A percentile compares a stretch with the other conserved stretches of the same genome.
Conservation (phyloP, 1,140 invertebrate genomes). For the Neodiprion lecontei region DNA sequence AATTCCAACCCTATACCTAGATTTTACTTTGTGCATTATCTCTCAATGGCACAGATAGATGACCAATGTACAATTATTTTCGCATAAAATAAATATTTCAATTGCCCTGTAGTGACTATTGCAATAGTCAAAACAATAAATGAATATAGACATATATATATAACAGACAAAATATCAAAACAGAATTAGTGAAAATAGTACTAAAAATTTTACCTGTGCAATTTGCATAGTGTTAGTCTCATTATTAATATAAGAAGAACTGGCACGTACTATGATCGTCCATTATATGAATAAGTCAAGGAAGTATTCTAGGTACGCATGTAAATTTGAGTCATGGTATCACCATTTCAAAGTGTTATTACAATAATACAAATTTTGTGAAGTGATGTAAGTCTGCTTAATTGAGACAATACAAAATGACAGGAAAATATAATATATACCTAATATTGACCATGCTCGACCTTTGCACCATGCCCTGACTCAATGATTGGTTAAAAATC, state of each 20-base stretch:
- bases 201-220: too few species aligned
- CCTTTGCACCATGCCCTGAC: too few species aligned
- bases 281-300: background rate
- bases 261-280: background rate
- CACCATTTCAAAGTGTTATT: background rate
- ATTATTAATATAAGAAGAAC: background rate
- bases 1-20: background rate
- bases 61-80: too few species aligned
- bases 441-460: background rate
- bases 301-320: constrained; percentile 1
- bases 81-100: background rate
- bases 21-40: too few species aligned
- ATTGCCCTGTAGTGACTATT: background rate
- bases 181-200: too few species aligned
- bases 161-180: too few species aligned
- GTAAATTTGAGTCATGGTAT: background rate
- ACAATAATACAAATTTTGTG: background rate
- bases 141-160: background rate
- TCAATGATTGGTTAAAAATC: too few species aligned
- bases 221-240: too few species aligned
- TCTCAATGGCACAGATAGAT: too few species aligned
- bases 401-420: constrained; percentile 17
- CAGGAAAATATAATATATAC: constrained; percentile 16
- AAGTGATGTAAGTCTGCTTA: constrained; percentile 11
- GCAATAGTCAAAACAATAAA: background rate